Base-by-base conservation (phyloP, 2,113 vertebrate species). In the Muntiacus muntjak region DNA sequence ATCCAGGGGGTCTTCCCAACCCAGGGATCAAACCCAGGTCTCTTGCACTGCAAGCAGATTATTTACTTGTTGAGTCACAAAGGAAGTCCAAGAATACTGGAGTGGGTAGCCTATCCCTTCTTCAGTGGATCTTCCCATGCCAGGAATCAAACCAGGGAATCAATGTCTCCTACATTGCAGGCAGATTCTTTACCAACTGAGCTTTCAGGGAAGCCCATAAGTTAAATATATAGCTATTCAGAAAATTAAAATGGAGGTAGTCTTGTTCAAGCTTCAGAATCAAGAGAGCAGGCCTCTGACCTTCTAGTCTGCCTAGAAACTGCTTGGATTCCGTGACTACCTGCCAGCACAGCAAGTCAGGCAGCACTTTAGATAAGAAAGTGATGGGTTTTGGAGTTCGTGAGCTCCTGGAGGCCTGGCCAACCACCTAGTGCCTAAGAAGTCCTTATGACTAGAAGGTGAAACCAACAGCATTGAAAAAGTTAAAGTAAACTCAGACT, bases 321-420 rank as follows among this genome's bases (percentile, higher is more conserved):
- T 74, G 71, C 10, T 43, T 40, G 36, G 23, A 74, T 43, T 74
- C 36, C 19, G 25, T 14, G 36, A 74, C 36, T 25, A 25, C 5
- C 36, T 25, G 36, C 6, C 43, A 74, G 36, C 21, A 43, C 36
- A 74, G 36, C 1, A 3, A 43, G 2, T 25, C 12, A 0, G 0
- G 11, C 43, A 6, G 71, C 6, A 26, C 36, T 25, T 43, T 74
- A 13, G 21, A 43, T 25, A 74, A 43, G 71, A 43, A 43, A 25
- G 21, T 25, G 36, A 13, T 74, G 36, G 21, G 71, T 43, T 21
- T 74, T 74, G 11, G 11, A 25, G 43, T 74, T 74, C 12, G 43
- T 25, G 1, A 25, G 21, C 21, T 43, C 36, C 71, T 74, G 23
- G 71, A 74, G 36, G 5, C 6, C 71, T 43, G 21, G 21, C 11